Conservation (phyloP, 2,113 vertebrate species). For the Megaleporinus macrocephalus region DNA sequence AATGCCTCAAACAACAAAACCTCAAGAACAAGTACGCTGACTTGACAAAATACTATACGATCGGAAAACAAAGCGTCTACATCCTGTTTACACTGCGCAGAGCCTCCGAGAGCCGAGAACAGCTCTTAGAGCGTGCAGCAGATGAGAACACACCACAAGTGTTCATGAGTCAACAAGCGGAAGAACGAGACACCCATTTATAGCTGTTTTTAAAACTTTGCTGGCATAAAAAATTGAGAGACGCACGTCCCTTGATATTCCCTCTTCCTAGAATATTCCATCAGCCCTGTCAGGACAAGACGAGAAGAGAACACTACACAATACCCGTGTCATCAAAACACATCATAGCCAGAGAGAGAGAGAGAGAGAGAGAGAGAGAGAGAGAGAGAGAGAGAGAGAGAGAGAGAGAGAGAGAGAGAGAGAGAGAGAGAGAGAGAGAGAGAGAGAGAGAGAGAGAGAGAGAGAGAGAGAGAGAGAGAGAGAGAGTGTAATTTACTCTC, state of each 20-base stretch:
- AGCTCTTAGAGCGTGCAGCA: not conserved
- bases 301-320: conserved; percentile 20
- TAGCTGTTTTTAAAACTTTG: not conserved
- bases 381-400: not conserved
- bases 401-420: not conserved
- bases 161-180: not conserved
- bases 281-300: conserved; percentile 32
- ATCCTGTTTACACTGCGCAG: not conserved
- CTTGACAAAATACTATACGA: too few species aligned
- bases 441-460: not conserved
- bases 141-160: not conserved
- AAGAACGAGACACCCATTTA: not conserved
- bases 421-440: not conserved
- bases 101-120: not conserved
- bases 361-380: not conserved
- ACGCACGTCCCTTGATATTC: not conserved
- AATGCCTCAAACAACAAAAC: too few species aligned
- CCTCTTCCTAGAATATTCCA: conserved; percentile 20
- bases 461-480: not conserved
- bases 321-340: conserved; percentile 16
- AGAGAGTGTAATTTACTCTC: too few species aligned
- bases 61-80: too few species aligned
- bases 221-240: not conserved
- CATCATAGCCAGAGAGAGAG: not conserved
- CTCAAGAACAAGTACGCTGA: too few species aligned